Conservation (phyloP, 2,113 vertebrate species). For the Festucalex cinctus region DNA sequence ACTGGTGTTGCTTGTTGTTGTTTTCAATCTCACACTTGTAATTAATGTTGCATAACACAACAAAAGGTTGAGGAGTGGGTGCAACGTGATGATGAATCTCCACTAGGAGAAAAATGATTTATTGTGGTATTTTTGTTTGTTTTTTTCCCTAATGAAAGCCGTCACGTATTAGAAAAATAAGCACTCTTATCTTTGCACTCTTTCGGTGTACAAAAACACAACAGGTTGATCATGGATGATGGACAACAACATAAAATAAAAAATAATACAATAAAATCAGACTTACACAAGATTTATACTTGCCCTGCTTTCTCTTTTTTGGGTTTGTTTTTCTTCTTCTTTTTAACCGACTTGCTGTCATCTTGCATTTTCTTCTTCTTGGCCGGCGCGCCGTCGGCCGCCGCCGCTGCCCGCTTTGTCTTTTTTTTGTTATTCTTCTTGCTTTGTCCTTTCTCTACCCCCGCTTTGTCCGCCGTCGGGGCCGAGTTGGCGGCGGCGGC, state of each 20-base stretch:
- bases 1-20: neutral
- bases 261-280: neutral
- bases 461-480: conserved; percentile 10
- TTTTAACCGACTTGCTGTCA: conserved; percentile 26
- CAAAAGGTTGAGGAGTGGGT: neutral
- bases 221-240: neutral
- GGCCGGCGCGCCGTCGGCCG: conserved; percentile 2
- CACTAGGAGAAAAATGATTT: conserved; percentile 24
- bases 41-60: neutral
- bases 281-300: conserved; percentile 18
- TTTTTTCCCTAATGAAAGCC: conserved; percentile 18
- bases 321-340: conserved; percentile 52
- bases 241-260: neutral
- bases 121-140: conserved; percentile 13
- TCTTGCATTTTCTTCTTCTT: conserved; percentile 64
- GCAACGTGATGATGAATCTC: conserved; percentile 1
- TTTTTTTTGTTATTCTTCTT: conserved; percentile 66
- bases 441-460: conserved; percentile 29
- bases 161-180: conserved; percentile 37
- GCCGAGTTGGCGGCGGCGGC: neutral
- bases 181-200: neutral
- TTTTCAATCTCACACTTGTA: neutral
- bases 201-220: neutral
- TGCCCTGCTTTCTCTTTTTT: conserved; percentile 33
- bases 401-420: conserved; percentile 37